A percentile compares a stretch with the other conserved stretches of the same genome.
These are phyloP conservation scores for Sebastes trivittatus DNA, from an alignment of 2,797 vertebrate species.

Conservation along the genomic window DNA sequence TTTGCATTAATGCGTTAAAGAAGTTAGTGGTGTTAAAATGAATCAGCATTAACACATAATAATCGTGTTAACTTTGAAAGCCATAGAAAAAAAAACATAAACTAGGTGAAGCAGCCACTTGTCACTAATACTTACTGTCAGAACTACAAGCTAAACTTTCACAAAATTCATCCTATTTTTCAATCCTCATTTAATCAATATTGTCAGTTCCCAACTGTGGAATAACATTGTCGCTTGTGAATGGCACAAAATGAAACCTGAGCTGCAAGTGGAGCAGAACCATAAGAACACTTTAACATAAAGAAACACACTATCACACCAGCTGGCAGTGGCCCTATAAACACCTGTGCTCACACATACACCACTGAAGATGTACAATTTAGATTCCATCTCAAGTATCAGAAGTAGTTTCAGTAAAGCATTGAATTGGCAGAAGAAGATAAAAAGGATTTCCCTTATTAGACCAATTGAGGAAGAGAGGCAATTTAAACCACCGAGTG, in stretches of 20 bases:
- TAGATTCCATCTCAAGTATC: not conserved
- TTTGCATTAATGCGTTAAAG: too few relatives aligned
- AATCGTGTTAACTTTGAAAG: too few relatives aligned
- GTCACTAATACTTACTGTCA: too few relatives aligned
- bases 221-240: not conserved
- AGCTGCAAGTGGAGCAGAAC: not conserved
- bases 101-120: not conserved
- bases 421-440: not conserved
- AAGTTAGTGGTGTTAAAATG: too few relatives aligned
- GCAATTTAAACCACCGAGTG: slow-evolving; percentile 19
- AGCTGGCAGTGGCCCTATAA: not conserved
- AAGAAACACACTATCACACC: not conserved
- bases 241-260: not conserved
- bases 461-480: not conserved
- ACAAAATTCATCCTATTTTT: not conserved
- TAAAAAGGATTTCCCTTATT: slow-evolving; percentile 22
- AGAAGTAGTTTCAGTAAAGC: not conserved
- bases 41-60: too few relatives aligned
- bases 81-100: too few relatives aligned
- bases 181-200: not conserved
- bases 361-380: not conserved
- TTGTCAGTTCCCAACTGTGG: not conserved
- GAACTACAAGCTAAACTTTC: not conserved
- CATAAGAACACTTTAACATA: not conserved
- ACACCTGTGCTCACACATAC: not conserved